Evolutionary conservation across 2,888 invertebrate genomes (phyloP).

Genomic region (Dryomyza anilis): DNA sequence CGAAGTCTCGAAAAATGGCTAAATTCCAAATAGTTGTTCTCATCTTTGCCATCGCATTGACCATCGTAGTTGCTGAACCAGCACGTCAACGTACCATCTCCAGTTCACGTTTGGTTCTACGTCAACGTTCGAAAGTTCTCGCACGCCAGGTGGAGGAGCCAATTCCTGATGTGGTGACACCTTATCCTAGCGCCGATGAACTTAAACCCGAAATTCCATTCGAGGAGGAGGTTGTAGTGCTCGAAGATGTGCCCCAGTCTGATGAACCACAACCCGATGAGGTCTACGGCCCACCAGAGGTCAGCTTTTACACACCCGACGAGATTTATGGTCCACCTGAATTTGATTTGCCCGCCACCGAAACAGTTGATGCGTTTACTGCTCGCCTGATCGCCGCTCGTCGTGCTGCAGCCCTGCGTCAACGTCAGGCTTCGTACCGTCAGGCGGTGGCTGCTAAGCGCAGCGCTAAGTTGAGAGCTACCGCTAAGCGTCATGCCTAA

Average conservation of each 20-base stretch:
- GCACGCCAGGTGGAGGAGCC: conserved; percentile 35
- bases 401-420: conserved; percentile 25
- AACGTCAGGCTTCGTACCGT: conserved; percentile 9
- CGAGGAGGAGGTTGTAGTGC: neutral
- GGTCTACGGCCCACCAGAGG: conserved; percentile 50
- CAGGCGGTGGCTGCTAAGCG: conserved; percentile 20
- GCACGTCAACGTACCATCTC: conserved; percentile 38
- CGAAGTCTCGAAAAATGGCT: conserved; percentile 39
- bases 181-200: conserved; percentile 35
- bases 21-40: conserved; percentile 46
- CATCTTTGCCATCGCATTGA: conserved; percentile 29
- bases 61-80: conserved; percentile 36
- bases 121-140: conserved; percentile 34
- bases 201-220: conserved; percentile 29
- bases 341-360: conserved; percentile 8
- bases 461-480: conserved; percentile 9
- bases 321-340: conserved; percentile 9
- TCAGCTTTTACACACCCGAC: conserved; percentile 13
- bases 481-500: conserved; percentile 3
- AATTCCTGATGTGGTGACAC: conserved; percentile 36
- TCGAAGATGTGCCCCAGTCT: conserved; percentile 17
- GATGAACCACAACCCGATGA: conserved; percentile 42
- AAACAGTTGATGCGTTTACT: conserved; percentile 22
- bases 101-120: conserved; percentile 36
- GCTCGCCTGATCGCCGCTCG: conserved; percentile 29